Percentiles rank a stretch among this genome's conserved stretches.
These are phyloP conservation scores for Aythya baeri DNA, from an alignment of 2,113 vertebrate species.

Conservation along the genomic window DNA sequence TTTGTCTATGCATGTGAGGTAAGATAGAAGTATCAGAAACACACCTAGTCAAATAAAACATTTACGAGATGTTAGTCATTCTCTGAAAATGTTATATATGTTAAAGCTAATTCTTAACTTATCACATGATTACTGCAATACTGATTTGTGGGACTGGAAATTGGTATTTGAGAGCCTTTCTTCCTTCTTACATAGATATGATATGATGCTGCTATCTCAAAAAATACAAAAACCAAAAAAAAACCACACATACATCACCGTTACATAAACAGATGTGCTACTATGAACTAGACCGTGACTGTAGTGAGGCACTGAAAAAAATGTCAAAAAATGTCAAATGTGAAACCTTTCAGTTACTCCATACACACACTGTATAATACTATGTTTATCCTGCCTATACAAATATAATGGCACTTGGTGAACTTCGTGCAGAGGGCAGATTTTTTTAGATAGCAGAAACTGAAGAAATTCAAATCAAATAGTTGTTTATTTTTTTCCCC, in stretches of 20 bases:
- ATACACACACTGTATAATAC: background rate
- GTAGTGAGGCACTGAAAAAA: background rate
- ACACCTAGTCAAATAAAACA: background rate
- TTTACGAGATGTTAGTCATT: background rate
- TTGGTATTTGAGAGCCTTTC: background rate
- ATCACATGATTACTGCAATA: background rate
- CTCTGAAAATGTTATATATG: background rate
- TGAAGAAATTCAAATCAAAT: background rate
- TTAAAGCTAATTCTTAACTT: background rate
- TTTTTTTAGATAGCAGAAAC: background rate
- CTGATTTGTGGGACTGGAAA: background rate
- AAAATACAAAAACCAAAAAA: background rate
- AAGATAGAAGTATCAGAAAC: background rate
- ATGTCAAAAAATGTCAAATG: background rate
- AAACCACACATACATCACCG: background rate
- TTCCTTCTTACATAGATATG: background rate
- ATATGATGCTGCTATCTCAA: background rate
- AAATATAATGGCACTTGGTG: background rate
- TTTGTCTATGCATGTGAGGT: background rate
- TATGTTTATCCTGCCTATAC: background rate
- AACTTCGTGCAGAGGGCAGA: background rate
- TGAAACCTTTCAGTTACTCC: background rate
- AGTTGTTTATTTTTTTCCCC: background rate
- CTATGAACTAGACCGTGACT: background rate
- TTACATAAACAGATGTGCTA: background rate